A percentile compares a stretch with the other conserved stretches of the same genome.
Evolutionary conservation across 2,888 invertebrate species (phyloP).

Genomic region (Drosophila mettleri): DNA sequence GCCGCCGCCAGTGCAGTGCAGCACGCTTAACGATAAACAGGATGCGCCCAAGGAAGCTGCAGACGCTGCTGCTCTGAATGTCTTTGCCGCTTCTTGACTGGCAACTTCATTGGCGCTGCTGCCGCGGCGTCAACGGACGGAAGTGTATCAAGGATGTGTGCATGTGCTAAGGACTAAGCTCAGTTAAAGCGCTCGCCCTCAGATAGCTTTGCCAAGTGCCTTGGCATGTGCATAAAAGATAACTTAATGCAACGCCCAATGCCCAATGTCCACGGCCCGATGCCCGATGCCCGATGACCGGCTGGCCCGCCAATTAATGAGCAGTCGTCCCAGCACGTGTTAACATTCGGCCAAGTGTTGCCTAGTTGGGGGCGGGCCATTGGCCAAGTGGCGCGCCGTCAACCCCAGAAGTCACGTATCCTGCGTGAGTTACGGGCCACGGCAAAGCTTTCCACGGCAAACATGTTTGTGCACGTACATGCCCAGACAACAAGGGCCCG

Average conservation of each 20-base stretch:
- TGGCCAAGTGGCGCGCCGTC: constrained; percentile 28
- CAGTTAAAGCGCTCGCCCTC: constrained; percentile 20
- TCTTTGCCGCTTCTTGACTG: constrained; percentile 49
- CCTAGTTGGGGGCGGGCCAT: constrained; percentile 50
- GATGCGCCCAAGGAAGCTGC: constrained; percentile 68
- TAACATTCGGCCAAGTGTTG: constrained; percentile 65
- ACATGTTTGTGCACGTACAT: constrained; percentile 70
- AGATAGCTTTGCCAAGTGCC: constrained; percentile 40
- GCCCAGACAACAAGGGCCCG: constrained; percentile 38
- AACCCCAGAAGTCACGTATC: constrained; percentile 66
- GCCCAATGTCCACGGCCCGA: background rate
- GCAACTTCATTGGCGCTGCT: constrained; percentile 69
- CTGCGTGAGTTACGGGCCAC: constrained; percentile 55
- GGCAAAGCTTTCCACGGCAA: constrained; percentile 41
- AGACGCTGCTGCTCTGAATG: constrained; percentile 21
- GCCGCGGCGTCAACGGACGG: constrained; percentile 56
- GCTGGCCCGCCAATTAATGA: constrained; percentile 66
- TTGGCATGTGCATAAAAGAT: constrained; percentile 74
- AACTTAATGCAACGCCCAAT: constrained; percentile 72
- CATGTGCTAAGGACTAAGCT: constrained; percentile 38
- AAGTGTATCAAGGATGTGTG: constrained; percentile 53
- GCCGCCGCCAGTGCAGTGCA: constrained; percentile 23
- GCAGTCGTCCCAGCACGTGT: constrained; percentile 61
- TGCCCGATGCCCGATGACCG: constrained; percentile 7
- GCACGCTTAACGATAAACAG: constrained; percentile 72